Evolutionary conservation across 2,888 invertebrate species (phyloP).

Genomic region (Cantharis rustica): DNA sequence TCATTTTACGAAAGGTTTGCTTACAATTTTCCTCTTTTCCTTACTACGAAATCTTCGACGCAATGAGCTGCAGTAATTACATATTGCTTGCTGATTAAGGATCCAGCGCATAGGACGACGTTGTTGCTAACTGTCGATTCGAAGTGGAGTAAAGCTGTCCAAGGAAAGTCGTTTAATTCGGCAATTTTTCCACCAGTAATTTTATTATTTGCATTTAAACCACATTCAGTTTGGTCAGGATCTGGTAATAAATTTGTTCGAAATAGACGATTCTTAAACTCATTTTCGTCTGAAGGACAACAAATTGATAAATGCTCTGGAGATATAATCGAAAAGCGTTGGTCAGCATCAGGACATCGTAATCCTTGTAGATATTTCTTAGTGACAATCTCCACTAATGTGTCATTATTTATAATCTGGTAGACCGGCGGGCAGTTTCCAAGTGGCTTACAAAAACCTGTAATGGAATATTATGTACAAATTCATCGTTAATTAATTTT

Average conservation of each 20-base stretch:
- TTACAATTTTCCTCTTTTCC: conserved; percentile 63
- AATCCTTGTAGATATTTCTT: neutral
- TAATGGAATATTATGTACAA: neutral
- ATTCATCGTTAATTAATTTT: neutral
- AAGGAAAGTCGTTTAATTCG: conserved; percentile 65
- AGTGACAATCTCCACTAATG: neutral
- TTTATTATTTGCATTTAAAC: conserved; percentile 19
- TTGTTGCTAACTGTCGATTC: neutral
- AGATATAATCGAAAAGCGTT: too few species aligned
- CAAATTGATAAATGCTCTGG: neutral
- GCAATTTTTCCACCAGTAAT: conserved; percentile 52
- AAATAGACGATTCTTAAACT: neutral
- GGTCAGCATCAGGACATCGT: neutral
- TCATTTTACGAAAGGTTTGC: too few species aligned
- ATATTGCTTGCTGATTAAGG: conserved; percentile 63
- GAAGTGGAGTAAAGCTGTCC: conserved; percentile 66
- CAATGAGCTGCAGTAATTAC: conserved; percentile 69
- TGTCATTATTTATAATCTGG: neutral
- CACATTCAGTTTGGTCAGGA: conserved; percentile 15
- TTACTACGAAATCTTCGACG: conserved; percentile 46
- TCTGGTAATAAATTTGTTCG: conserved; percentile 9
- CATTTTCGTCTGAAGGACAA: conserved; percentile 1
- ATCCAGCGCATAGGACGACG: conserved; percentile 60
- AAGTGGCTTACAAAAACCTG: neutral
- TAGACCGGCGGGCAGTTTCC: neutral